Conservation (phyloP, 2,113 vertebrate species). For the Myanophis thanlyinensis region DNA sequence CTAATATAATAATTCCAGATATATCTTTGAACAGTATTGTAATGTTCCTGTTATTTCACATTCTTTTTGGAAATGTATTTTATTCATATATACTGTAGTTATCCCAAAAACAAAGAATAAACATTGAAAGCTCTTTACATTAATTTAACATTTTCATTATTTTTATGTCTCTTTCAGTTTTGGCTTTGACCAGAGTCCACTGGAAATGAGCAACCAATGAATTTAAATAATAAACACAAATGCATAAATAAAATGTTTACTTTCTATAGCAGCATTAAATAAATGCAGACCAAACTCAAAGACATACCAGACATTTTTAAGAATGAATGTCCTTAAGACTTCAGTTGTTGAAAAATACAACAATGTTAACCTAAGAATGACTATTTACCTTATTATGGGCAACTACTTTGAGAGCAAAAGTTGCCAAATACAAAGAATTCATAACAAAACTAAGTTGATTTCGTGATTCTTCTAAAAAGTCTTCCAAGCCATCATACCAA, state of each 20-base stretch:
- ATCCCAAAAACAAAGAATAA: not conserved
- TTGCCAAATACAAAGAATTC: constrained; percentile 97
- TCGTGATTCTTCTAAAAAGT: constrained; percentile 95
- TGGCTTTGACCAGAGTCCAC: not conserved
- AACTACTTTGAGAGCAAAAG: constrained; percentile 95
- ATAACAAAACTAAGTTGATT: constrained; percentile 99
- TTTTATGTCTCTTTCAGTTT: not conserved
- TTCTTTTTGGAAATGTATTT: not conserved
- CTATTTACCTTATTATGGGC: constrained; percentile 91
- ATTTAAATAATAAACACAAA: not conserved
- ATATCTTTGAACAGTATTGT: not conserved
- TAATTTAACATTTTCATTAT: not conserved
- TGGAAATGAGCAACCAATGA: not conserved
- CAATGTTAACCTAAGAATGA: not conserved
- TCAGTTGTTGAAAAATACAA: not conserved
- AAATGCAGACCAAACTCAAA: not conserved
- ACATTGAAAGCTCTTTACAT: not conserved
- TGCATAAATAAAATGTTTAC: not conserved
- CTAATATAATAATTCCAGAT: not conserved
- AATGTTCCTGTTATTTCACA: not conserved
- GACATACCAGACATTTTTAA: not conserved
- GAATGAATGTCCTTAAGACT: no score
- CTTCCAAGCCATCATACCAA: constrained; percentile 97
- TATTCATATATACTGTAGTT: not conserved
- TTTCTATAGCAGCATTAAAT: not conserved